These are phyloP conservation scores for Origma solitaria DNA, from an alignment of 2,113 vertebrate species.

Conservation along the genomic window DNA sequence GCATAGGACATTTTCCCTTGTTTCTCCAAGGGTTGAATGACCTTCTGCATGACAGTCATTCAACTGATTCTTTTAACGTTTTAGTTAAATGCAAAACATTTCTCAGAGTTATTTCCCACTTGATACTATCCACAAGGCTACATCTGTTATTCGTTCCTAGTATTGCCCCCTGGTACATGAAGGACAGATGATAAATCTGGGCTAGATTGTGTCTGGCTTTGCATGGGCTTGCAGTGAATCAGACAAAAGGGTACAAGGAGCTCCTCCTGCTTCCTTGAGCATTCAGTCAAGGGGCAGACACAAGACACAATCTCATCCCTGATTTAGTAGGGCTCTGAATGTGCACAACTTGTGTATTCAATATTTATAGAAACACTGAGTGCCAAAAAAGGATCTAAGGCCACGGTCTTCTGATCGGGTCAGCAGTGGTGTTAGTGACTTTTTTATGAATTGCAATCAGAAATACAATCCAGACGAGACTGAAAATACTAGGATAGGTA, in stretches of 20 bases:
- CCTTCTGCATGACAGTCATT: slow-evolving; percentile 14
- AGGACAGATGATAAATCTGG: slow-evolving; percentile 26
- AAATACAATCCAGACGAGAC: background rate
- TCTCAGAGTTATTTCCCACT: slow-evolving; percentile 25
- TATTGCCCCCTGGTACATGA: background rate
- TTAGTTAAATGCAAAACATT: slow-evolving; percentile 22
- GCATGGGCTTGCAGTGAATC: background rate
- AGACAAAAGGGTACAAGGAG: background rate
- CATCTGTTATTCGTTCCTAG: background rate
- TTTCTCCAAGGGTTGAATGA: slow-evolving; percentile 21
- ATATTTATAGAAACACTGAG: background rate
- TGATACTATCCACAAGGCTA: slow-evolving; percentile 5
- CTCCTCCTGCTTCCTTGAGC: background rate
- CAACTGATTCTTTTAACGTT: background rate
- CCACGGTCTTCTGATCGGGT: background rate
- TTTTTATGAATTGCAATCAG: background rate
- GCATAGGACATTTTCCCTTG: background rate
- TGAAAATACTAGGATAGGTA: background rate
- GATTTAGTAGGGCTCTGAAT: background rate
- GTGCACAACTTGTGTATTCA: background rate
- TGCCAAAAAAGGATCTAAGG: background rate
- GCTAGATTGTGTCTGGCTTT: background rate
- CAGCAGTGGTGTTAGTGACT: background rate
- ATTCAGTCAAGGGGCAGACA: background rate
- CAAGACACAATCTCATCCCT: background rate